Conservation (phyloP, 2,888 invertebrate genomes). For the Cremastinae sp. region DNA sequence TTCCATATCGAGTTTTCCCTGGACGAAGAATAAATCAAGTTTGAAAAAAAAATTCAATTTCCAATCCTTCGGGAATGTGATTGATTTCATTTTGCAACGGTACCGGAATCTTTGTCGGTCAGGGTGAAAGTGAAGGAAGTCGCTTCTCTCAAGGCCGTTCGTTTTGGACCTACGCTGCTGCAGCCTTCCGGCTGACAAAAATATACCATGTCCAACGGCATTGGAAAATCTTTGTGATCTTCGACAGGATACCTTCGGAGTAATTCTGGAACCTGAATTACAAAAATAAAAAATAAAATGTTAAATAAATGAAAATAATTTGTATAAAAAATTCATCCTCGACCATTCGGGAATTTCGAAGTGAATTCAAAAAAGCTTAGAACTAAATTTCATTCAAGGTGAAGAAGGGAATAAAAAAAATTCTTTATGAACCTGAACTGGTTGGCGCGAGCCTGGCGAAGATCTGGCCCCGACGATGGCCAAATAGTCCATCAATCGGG, state of each 20-base stretch:
- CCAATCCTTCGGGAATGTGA: too few relatives aligned
- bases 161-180: constrained; percentile 93
- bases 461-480: constrained; percentile 97
- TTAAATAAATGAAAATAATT: not conserved
- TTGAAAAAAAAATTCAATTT: too few relatives aligned
- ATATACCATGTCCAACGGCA: constrained; percentile 99
- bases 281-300: constrained; percentile 65
- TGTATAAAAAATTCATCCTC: too few relatives aligned
- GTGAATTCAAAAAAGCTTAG: too few relatives aligned
- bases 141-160: constrained; percentile 92
- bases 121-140: constrained; percentile 98
- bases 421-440: constrained; percentile 84
- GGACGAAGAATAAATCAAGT: constrained; percentile 41
- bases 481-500: constrained; percentile 96
- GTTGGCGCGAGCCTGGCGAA: constrained; percentile 86
- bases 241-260: constrained; percentile 96
- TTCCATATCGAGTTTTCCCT: constrained; percentile 95
- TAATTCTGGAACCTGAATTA: constrained; percentile 92
- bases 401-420: too few relatives aligned
- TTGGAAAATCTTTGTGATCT: constrained; percentile 97
- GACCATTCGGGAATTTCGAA: too few relatives aligned
- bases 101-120: constrained; percentile 99
- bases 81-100: constrained; percentile 66
- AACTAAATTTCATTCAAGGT: too few relatives aligned
- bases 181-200: constrained; percentile 99